Percentiles rank a stretch among this genome's conserved stretches.
phyloP scores from a whole-genome alignment of 1,140 invertebrate genomes.

The Sycophaga agraensis region DNA sequence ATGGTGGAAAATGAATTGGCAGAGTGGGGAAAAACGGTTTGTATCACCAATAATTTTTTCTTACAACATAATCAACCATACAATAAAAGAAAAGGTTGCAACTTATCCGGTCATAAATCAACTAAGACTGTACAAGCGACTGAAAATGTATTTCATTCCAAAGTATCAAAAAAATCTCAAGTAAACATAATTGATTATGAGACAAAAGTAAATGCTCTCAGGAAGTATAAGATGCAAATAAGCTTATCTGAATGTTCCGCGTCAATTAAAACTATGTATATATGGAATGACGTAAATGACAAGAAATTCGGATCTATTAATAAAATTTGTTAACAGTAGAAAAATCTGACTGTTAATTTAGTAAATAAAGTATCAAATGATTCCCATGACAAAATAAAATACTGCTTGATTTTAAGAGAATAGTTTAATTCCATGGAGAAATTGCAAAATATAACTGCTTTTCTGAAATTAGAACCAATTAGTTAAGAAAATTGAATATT shows the following conservation, averaged over 20 bases:
- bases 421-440: too few species aligned
- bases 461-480: too few species aligned
- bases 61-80: constrained; percentile 29
- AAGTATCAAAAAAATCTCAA: neutral
- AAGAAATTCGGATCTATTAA: neutral
- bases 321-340: constrained; percentile 6
- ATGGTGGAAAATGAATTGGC: constrained; percentile 40
- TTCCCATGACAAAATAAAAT: too few species aligned
- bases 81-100: neutral
- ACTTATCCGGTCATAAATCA: neutral
- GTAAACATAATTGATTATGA: neutral
- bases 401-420: too few species aligned
- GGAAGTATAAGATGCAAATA: neutral
- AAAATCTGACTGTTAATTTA: neutral
- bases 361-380: neutral
- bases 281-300: neutral
- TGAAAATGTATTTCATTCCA: constrained; percentile 2
- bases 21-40: constrained; percentile 41
- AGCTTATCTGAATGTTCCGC: neutral
- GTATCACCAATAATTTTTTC: constrained; percentile 38
- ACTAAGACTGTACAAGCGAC: neutral
- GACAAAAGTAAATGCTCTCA: neutral
- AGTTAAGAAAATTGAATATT: too few species aligned
- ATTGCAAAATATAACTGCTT: too few species aligned
- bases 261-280: neutral